Percentiles rank a stretch among this genome's conserved stretches.
Evolutionary conservation across 2,113 vertebrate species (phyloP).

Genomic region (Chrysemys picta): DNA sequence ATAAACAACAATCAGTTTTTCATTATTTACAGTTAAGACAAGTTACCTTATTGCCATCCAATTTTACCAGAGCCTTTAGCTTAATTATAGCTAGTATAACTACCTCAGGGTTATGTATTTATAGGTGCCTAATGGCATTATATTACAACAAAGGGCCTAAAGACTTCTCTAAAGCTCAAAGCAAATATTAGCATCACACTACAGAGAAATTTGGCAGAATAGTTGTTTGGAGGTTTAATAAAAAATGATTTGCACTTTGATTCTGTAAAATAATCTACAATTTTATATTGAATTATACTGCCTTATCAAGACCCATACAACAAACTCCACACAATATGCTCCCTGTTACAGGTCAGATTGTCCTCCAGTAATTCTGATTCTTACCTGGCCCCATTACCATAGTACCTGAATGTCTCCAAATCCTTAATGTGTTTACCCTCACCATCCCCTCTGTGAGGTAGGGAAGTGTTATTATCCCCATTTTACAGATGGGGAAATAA

Average conservation of each 20-base stretch:
- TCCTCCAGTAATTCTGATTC: neutral
- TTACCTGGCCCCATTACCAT: neutral
- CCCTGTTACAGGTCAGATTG: neutral
- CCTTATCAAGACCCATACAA: neutral
- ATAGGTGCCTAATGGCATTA: neutral
- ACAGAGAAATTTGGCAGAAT: neutral
- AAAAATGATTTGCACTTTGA: neutral
- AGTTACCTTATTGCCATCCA: neutral
- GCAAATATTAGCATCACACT: neutral
- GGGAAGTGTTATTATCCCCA: neutral
- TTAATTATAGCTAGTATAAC: neutral
- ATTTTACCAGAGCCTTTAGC: neutral
- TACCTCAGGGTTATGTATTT: neutral
- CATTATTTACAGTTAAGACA: neutral
- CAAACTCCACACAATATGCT: neutral
- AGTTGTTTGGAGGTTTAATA: neutral
- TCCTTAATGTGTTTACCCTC: neutral
- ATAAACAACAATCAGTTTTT: neutral
- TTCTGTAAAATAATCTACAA: neutral
- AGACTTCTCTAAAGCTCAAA: neutral
- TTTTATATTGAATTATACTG: neutral
- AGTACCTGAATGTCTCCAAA: neutral
- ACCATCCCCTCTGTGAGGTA: neutral
- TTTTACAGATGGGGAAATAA: neutral
- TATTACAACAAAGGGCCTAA: neutral